Conservation (phyloP, 2,113 vertebrate species). For the Microtus ochrogaster region DNA sequence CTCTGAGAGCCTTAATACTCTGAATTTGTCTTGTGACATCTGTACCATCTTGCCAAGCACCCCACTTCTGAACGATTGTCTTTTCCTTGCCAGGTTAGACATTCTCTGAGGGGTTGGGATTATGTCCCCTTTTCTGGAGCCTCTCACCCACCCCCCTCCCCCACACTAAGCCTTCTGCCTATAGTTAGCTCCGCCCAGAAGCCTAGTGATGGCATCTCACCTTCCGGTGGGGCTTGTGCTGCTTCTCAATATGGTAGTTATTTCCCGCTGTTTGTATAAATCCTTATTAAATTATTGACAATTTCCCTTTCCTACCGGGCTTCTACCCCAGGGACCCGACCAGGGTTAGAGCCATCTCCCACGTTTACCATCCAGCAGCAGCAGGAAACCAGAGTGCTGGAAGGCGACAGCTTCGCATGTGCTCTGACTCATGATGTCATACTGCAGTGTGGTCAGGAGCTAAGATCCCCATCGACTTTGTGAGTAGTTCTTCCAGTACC, state of each 20-base stretch:
- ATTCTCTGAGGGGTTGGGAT: not conserved
- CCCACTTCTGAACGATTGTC: not conserved
- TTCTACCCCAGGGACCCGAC: constrained; percentile 50
- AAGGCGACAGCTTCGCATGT: constrained; percentile 50
- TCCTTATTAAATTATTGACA: constrained; percentile 67
- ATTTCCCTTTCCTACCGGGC: constrained; percentile 65
- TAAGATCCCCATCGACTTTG: not conserved
- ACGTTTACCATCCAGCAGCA: constrained; percentile 50
- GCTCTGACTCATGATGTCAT: constrained; percentile 53
- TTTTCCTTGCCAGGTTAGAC: constrained; percentile 38
- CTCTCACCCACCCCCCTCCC: not conserved
- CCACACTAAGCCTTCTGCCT: not conserved
- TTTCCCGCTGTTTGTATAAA: constrained; percentile 54
- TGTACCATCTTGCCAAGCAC: constrained; percentile 21
- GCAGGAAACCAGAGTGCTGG: constrained; percentile 54
- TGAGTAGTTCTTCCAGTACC: not conserved
- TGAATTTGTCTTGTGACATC: constrained; percentile 30
- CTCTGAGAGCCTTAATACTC: not conserved
- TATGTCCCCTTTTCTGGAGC: constrained; percentile 2
- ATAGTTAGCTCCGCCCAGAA: constrained; percentile 27
- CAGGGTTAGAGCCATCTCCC: constrained; percentile 2
- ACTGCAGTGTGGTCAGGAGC: constrained; percentile 9
- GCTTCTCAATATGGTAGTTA: constrained; percentile 24
- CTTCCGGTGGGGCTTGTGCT: not conserved
- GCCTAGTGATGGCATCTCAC: not conserved